Base-by-base conservation (phyloP, 2,888 invertebrate species). In the Drymonia ruficornis region DNA sequence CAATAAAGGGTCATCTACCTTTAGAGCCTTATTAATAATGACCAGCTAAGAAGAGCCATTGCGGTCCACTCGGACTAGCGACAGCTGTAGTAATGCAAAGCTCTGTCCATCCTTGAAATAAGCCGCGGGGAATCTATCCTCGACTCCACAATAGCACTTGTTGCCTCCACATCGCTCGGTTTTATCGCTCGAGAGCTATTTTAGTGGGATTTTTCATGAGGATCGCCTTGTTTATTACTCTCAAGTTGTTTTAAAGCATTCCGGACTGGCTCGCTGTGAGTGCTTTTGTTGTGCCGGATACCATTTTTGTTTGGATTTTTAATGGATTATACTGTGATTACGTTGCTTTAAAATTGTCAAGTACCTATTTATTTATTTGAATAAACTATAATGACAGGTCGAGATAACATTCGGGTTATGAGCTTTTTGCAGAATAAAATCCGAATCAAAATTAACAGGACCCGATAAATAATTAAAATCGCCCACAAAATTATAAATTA, bases 151-250 rank as follows among this genome's bases (percentile, higher is more conserved):
- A 50, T 43, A 51, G 57, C 59, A 71, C 72, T 73, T 67, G 69
- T 73, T 73, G 71, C 65, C 51, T 53, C 43, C 50, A 38, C 40
- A 52, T 49, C 52, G 48, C 50, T 48, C 56, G 43, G 56, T 52
- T 61, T 65, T 52, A 55, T 47, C 47, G 47, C 34, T 47, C 12
- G 34, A 61, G 53, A 52, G 55, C 54, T 62, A 56, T 59, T 59
- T 55, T 19, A 52, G 45, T 55, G 48, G 57, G 47, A 60, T 61
- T 60, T 61, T 62, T 65, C 58, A 59, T 61, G 56, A 55, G 56
- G 46, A 63, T 60, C 48, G 52, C 53, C 57, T 63, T 67, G 63
- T 64, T 67, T 64, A 67, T 64, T 59, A 58, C 40, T 63, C 56
- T 58, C 31, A 56, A 67, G 63, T 57, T 46, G 56, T 60, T 66